Evolutionary conservation across 2,113 vertebrate species (phyloP).

Genomic region (Lepisosteus oculatus): DNA sequence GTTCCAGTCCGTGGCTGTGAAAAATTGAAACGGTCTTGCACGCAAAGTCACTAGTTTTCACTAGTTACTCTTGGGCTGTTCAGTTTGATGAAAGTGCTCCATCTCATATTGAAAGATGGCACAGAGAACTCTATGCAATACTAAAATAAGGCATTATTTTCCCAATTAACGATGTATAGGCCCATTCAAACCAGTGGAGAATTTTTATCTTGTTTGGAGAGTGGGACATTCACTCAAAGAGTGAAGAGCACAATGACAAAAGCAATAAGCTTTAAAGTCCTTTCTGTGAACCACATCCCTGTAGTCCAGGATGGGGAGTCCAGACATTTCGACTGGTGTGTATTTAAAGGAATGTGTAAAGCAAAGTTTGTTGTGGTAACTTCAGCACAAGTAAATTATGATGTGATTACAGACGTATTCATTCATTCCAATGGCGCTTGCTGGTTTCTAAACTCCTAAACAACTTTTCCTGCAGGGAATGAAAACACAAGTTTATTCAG

Average conservation of each 20-base stretch:
- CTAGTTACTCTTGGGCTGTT: too few relatives aligned
- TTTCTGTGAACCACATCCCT: too few relatives aligned
- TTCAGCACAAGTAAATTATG: not conserved
- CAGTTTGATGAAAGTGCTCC: too few relatives aligned
- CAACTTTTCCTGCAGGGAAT: not conserved
- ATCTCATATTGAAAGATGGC: too few relatives aligned
- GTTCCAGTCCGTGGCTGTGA: too few relatives aligned
- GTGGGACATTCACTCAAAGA: not conserved
- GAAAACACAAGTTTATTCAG: slow-evolving; percentile 1
- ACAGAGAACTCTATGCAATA: too few relatives aligned
- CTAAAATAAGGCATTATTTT: too few relatives aligned
- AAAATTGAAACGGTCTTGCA: too few relatives aligned
- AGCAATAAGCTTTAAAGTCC: not conserved
- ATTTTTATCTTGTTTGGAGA: too few relatives aligned
- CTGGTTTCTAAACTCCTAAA: not conserved
- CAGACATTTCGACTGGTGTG: not conserved
- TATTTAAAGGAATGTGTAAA: not conserved
- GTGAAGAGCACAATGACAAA: not conserved
- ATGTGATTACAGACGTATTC: not conserved
- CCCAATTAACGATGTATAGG: too few relatives aligned
- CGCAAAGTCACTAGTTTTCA: too few relatives aligned
- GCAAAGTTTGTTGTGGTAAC: not conserved
- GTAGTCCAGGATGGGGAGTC: not conserved
- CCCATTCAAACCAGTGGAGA: too few relatives aligned
- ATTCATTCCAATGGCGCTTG: not conserved